Base-by-base conservation (phyloP, 2,113 vertebrate species). In the Saguinus imperator region DNA sequence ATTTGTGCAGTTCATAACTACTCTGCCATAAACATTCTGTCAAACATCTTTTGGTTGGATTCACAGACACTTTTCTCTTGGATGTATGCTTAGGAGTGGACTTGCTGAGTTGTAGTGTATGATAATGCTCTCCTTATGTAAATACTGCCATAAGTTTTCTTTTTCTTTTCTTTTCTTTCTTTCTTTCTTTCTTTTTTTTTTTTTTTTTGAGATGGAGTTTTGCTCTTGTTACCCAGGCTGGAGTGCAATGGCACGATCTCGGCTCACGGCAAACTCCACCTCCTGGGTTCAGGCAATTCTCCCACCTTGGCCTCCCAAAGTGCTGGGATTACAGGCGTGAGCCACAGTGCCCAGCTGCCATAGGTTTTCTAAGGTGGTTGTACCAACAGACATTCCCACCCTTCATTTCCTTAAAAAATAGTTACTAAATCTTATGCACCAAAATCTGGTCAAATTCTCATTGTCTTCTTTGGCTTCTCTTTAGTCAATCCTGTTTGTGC, bases 401-500 rank as follows among this genome's bases (percentile, higher is more conserved):
- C 12, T 77, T 72, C 23, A 16, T 45, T 57, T 80, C 43, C 61
- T 75, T 92, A 58, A 57, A 86, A 93, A 91, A 80, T 17, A 88
- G 35, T 37, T 75, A 61, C 20, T 61, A 43, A 50, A 45, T 75
- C 32, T 80, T 96, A 87, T 27, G 8, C 8, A 37, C 20, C 37
- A 68, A 29, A 92, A 45, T 80, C 70, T 90, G 37, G 27, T 57
- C 76, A 79, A 50, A 25, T 72, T 87, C 57, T 61, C 2, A 48
- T 50, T 94, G 21, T 93, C 52, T 76, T 64, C 77, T 90, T 75
- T 73, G n/a, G 37, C 25, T 97, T 96, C 48, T 93, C 43, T 73
- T 94, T 66, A 93, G n/a, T 37, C 79, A 86, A 91, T 45, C 5
- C 21, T 68, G 3, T 55, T 76, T 70, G 57, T 92, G 40, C 13